Evolutionary conservation across 2,888 invertebrate genomes (phyloP).

Genomic region (Trachelus tabidus): DNA sequence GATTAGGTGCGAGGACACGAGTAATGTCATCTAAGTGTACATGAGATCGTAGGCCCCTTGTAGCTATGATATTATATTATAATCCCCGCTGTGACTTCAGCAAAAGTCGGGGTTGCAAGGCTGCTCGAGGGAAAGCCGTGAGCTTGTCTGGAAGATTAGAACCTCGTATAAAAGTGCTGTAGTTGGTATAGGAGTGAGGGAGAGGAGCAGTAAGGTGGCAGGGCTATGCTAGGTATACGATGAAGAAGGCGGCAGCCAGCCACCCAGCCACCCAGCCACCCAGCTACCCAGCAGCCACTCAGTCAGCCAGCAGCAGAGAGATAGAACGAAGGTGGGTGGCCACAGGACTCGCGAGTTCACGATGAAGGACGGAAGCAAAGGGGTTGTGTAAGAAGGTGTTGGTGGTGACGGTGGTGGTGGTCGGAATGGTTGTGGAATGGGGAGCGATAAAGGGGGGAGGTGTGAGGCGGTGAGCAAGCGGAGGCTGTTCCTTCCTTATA

Average conservation of each 20-base stretch:
- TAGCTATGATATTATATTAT: constrained; percentile 55
- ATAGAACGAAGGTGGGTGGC: not conserved
- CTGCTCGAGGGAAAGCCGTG: constrained; percentile 25
- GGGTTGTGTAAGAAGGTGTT: not conserved
- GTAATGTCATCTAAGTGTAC: not conserved
- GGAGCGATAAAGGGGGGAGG: constrained; percentile 15
- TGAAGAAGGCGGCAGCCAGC: not conserved
- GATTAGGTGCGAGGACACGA: not conserved
- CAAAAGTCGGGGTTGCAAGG: constrained; percentile 24
- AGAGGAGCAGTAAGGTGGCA: not conserved
- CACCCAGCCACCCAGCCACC: too few species aligned
- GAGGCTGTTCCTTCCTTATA: constrained; percentile 36
- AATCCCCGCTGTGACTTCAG: constrained; percentile 54
- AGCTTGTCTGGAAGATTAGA: constrained; percentile 65
- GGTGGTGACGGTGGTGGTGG: not conserved
- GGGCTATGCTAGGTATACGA: not conserved
- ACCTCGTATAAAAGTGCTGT: constrained; percentile 65
- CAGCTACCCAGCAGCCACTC: not conserved
- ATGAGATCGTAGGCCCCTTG: not conserved
- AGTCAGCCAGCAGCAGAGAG: not conserved
- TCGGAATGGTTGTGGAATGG: constrained; percentile 11
- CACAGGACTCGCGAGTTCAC: not conserved
- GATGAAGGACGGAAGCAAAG: not conserved
- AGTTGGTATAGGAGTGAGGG: constrained; percentile 42
- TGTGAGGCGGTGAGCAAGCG: constrained; percentile 18